Evolutionary conservation across 2,797 vertebrate species (phyloP).

Genomic region (Coregonus suidteri): DNA sequence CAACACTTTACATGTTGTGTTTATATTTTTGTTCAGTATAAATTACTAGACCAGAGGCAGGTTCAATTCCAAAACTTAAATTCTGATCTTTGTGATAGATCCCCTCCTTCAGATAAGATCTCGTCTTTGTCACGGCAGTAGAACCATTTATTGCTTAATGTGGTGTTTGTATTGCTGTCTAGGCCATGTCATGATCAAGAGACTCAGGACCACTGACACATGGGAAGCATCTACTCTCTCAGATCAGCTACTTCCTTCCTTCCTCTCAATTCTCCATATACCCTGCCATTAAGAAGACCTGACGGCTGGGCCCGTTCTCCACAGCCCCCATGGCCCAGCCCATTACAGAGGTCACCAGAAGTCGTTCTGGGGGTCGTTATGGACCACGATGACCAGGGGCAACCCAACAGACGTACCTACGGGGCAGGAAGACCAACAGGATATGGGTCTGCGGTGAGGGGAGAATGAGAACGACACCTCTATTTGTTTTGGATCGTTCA

Average conservation of each 20-base stretch:
- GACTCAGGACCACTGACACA: slow-evolving; percentile 50
- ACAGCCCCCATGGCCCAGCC: slow-evolving; percentile 28
- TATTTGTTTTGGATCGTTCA: slow-evolving; percentile 52
- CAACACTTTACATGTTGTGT: no score
- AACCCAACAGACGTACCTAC: slow-evolving; percentile 26
- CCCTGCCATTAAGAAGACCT: slow-evolving; percentile 54
- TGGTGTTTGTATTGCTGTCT: slow-evolving; percentile 40
- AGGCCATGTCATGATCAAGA: slow-evolving; percentile 51
- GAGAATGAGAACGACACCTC: slow-evolving; percentile 52
- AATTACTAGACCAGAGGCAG: no score
- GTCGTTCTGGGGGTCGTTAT: slow-evolving; percentile 51
- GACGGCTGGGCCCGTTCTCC: slow-evolving; percentile 44
- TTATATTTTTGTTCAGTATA: no score
- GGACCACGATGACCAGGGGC: slow-evolving; percentile 19
- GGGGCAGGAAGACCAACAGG: slow-evolving; percentile 34
- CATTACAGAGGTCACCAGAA: slow-evolving; percentile 68
- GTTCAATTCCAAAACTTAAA: not conserved
- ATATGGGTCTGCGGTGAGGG: slow-evolving; percentile 30
- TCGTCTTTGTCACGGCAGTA: slow-evolving; percentile 40
- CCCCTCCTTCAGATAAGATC: slow-evolving; percentile 14
- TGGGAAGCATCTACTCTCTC: slow-evolving; percentile 67
- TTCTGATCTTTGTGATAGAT: not conserved
- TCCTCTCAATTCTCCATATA: slow-evolving; percentile 48
- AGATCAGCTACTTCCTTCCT: slow-evolving; percentile 66
- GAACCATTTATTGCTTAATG: slow-evolving; percentile 55